phyloP scores from a whole-genome alignment of 2,113 vertebrate species.

The Agapornis roseicollis region DNA sequence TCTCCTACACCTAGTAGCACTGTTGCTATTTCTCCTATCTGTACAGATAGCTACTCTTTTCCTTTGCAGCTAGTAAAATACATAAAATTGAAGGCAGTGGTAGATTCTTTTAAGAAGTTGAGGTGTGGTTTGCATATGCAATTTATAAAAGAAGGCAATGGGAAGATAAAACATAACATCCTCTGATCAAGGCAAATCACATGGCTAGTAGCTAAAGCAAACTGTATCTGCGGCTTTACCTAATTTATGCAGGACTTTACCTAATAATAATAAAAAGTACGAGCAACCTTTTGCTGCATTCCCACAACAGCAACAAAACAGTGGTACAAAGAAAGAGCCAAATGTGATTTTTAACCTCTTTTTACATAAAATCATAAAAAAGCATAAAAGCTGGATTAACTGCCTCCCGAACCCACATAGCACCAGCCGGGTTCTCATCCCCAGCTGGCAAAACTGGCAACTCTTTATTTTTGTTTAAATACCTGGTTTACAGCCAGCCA shows the following conservation, averaged over 20 bases:
- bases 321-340: constrained; percentile 72
- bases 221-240: constrained; percentile 40
- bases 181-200: constrained; percentile 11
- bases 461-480: constrained; percentile 81
- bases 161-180: not conserved
- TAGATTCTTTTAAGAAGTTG: not conserved
- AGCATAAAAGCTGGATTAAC: constrained; percentile 81
- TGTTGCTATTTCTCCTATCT: not conserved
- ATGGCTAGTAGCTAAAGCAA: constrained; percentile 2
- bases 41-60: not conserved
- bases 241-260: constrained; percentile 59
- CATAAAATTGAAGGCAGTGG: not conserved
- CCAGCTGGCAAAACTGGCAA: constrained; percentile 83
- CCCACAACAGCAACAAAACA: constrained; percentile 70
- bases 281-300: constrained; percentile 71
- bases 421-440: constrained; percentile 81
- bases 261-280: constrained; percentile 69
- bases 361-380: constrained; percentile 81
- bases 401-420: constrained; percentile 74
- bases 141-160: constrained; percentile 8
- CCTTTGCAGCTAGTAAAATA: not conserved
- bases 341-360: constrained; percentile 79
- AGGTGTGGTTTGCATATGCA: not conserved
- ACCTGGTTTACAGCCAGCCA: constrained; percentile 78
- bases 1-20: not conserved